Conservation (phyloP, 2,113 vertebrate genomes). For the Spea bombifrons region DNA sequence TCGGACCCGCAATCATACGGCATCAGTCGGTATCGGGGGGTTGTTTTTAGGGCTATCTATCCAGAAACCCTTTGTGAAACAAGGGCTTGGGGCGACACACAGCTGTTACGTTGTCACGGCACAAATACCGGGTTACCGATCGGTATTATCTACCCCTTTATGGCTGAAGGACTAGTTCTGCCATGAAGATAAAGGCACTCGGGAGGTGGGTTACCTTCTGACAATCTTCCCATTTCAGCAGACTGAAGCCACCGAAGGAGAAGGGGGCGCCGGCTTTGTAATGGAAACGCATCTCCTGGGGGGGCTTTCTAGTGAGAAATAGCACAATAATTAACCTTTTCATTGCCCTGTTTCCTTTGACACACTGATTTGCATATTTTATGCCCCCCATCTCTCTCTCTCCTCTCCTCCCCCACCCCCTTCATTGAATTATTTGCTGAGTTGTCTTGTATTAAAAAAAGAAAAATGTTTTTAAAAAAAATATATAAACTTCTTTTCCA, state of each 20-base stretch:
- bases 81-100: slow-evolving; percentile 38
- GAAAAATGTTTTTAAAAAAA: slow-evolving; percentile 30
- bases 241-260: slow-evolving; percentile 8
- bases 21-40: slow-evolving; percentile 13
- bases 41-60: slow-evolving; percentile 30
- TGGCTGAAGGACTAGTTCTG: slow-evolving; percentile 9
- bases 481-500: background rate
- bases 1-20: background rate
- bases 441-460: slow-evolving; percentile 44
- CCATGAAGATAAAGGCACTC: slow-evolving; percentile 35
- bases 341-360: background rate
- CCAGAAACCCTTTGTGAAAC: slow-evolving; percentile 31
- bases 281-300: background rate
- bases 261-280: background rate
- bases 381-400: background rate
- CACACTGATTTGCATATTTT: background rate
- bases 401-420: slow-evolving; percentile 2
- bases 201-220: slow-evolving; percentile 34
- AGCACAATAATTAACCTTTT: slow-evolving; percentile 28
- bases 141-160: background rate
- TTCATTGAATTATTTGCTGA: slow-evolving; percentile 37
- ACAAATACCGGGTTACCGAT: slow-evolving; percentile 14
- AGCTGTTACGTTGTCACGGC: slow-evolving; percentile 22
- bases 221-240: slow-evolving; percentile 22
- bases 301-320: slow-evolving; percentile 6